Conservation (phyloP, 2,888 invertebrate species). For the Liodrosophila aerea region DNA sequence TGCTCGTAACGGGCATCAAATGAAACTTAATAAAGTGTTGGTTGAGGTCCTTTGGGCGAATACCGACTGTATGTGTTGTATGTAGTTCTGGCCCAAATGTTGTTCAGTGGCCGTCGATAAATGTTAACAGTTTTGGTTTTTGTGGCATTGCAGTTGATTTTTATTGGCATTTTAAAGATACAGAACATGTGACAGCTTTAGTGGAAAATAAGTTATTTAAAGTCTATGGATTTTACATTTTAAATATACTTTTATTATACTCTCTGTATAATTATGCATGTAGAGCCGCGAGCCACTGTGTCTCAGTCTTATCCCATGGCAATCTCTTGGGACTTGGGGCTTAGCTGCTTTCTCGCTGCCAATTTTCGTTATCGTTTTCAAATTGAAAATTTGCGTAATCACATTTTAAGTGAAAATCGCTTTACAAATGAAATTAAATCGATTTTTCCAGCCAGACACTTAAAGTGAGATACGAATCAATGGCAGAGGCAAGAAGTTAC, state of each 20-base stretch:
- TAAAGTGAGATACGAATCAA: constrained; percentile 37
- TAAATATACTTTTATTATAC: no score
- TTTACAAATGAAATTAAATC: constrained; percentile 72
- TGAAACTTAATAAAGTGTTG: constrained; percentile 69
- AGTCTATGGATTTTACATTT: no score
- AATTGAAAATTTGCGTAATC: constrained; percentile 80
- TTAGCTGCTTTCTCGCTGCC: constrained; percentile 27
- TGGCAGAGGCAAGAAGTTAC: constrained; percentile 41
- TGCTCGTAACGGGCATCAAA: constrained; percentile 27
- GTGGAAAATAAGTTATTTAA: neutral
- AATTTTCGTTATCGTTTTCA: constrained; percentile 75
- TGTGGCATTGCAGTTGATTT: constrained; percentile 37
- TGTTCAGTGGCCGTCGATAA: constrained; percentile 43
- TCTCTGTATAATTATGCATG: constrained; percentile 29
- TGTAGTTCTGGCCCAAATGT: constrained; percentile 22
- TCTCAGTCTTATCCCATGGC: constrained; percentile 20
- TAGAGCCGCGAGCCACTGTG: constrained; percentile 49
- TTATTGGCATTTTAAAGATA: constrained; percentile 1
- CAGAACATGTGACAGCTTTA: no score
- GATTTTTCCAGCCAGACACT: constrained; percentile 59
- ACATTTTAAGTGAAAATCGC: constrained; percentile 79
- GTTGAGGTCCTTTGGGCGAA: constrained; percentile 31
- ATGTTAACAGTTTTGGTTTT: constrained; percentile 50
- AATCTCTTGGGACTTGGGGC: constrained; percentile 33
- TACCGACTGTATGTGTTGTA: no score